phyloP scores from a whole-genome alignment of 2,113 vertebrate species.

The Himantopus leucocephalus region DNA sequence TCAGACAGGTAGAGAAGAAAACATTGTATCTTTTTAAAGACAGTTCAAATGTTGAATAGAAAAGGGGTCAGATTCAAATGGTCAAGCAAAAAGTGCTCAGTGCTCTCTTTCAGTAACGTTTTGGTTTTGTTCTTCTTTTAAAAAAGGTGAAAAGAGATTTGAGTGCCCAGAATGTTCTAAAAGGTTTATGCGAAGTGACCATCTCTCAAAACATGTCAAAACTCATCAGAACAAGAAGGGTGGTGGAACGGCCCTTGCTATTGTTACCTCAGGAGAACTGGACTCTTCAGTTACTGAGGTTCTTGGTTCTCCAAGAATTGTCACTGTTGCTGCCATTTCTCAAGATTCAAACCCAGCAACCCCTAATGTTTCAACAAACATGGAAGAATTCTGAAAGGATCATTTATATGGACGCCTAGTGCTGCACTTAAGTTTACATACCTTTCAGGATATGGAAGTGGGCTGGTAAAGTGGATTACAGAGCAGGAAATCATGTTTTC shows the following conservation, averaged over 20 bases:
- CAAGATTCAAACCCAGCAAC: constrained; percentile 97
- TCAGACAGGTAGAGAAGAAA: not conserved
- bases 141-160: constrained; percentile 96
- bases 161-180: constrained; percentile 98
- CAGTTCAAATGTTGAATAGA: not conserved
- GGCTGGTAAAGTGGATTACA: constrained; percentile 81
- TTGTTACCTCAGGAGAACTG: constrained; percentile 96
- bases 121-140: constrained; percentile 35
- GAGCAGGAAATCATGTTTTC: constrained; percentile 75
- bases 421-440: constrained; percentile 82
- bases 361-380: constrained; percentile 92
- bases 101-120: constrained; percentile 1
- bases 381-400: constrained; percentile 87
- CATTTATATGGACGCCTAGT: constrained; percentile 72
- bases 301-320: constrained; percentile 92
- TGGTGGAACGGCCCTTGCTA: constrained; percentile 89
- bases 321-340: constrained; percentile 92
- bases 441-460: constrained; percentile 76
- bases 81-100: not conserved
- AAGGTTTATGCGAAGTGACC: constrained; percentile 98
- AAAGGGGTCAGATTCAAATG: not conserved
- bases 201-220: constrained; percentile 99
- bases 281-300: constrained; percentile 90
- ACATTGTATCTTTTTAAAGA: not conserved
- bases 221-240: constrained; percentile 99